phyloP scores from a whole-genome alignment of 2,113 vertebrate genomes.

The Calyptomena viridis region DNA sequence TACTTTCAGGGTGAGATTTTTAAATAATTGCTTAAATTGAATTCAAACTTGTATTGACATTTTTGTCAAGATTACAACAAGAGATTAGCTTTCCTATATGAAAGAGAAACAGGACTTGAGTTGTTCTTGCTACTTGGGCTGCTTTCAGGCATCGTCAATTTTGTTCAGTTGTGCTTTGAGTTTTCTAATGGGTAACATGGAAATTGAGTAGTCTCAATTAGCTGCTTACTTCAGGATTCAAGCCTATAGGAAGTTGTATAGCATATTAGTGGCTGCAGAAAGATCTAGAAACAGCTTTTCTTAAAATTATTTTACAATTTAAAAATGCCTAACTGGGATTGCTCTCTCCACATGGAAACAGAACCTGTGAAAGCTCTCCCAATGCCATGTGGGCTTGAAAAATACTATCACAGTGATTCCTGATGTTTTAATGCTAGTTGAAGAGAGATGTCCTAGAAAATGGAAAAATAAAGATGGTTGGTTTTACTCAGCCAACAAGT shows the following conservation, averaged over 20 bases:
- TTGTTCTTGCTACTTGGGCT: background rate
- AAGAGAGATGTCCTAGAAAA: background rate
- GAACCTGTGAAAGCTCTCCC: background rate
- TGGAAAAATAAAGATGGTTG: background rate
- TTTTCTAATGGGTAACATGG: background rate
- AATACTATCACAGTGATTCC: background rate
- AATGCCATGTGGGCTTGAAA: background rate
- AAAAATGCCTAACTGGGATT: background rate
- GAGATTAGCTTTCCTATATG: background rate
- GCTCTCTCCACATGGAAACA: background rate
- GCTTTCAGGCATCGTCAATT: background rate
- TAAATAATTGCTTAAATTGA: background rate
- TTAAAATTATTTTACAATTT: background rate
- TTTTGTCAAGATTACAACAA: background rate
- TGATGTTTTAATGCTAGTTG: background rate
- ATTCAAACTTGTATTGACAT: background rate
- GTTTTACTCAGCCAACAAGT: background rate
- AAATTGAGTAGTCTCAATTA: background rate
- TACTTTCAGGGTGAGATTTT: background rate
- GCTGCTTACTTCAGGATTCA: background rate
- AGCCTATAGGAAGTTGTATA: background rate
- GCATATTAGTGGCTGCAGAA: background rate
- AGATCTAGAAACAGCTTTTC: background rate
- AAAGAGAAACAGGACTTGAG: background rate
- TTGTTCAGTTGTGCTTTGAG: background rate